A percentile compares a stretch with the other conserved stretches of the same genome.
These are phyloP conservation scores for Halcyon badia DNA, from an alignment of 2,797 vertebrate genomes.

Conservation along the genomic window DNA sequence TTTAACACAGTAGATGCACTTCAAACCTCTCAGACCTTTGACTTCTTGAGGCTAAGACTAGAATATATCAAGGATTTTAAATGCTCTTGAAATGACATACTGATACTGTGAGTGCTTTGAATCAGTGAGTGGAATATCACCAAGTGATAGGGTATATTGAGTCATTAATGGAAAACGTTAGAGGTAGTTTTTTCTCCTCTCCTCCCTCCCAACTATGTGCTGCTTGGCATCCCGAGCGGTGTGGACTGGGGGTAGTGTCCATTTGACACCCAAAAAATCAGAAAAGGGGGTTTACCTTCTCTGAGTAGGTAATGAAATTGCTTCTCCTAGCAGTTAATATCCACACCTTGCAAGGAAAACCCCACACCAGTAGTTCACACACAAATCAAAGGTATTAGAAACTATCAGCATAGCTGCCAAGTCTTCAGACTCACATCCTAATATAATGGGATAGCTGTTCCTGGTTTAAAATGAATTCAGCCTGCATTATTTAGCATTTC, in stretches of 20 bases:
- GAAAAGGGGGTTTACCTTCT: neutral
- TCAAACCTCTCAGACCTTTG: constrained; percentile 70
- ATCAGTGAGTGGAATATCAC: neutral
- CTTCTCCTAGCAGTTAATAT: neutral
- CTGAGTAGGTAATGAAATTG: neutral
- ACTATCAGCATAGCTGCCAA: neutral
- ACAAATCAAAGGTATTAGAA: neutral
- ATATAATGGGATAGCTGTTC: constrained; percentile 36
- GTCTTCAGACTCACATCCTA: neutral
- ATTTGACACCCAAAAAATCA: neutral
- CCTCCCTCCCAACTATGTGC: neutral
- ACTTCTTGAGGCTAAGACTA: constrained; percentile 59
- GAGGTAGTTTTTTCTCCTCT: neutral
- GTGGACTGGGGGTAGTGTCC: neutral
- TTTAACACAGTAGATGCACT: constrained; percentile 72
- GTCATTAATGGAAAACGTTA: neutral
- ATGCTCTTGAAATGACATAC: constrained; percentile 58
- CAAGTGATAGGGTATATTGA: neutral
- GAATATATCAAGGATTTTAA: constrained; percentile 64
- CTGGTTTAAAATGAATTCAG: constrained; percentile 8
- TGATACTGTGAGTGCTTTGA: neutral
- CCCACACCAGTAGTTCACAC: neutral
- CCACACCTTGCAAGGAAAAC: neutral
- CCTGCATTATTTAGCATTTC: constrained; percentile 26
- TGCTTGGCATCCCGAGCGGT: neutral